Base-by-base conservation (phyloP, 2,888 invertebrate species). In the Troides helena region DNA sequence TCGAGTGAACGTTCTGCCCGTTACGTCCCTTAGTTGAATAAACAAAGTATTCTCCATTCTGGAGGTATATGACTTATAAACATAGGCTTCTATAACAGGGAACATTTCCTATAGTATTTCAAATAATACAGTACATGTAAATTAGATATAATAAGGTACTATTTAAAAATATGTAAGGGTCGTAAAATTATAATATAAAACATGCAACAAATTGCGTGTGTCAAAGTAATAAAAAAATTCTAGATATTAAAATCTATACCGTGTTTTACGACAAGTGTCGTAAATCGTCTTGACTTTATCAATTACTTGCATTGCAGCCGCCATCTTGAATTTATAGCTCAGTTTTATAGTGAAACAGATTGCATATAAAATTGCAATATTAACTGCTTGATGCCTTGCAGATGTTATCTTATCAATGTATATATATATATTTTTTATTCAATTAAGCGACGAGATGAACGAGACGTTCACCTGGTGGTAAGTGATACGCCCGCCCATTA, bases 261-360 rank as follows among this genome's bases (percentile, higher is more conserved):
- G n/a, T 61, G 25, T 65, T 69, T 69, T 69, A 69, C 65, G 69
- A 60, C 66, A 61, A 59, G 61, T 57, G 61, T 62, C 39, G 62
- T 46, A 57, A 65, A 58, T 58, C 17, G 36, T 39, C 53, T 43
- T 30, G 61, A 57, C 46, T 57, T 69, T 69, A 65, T 69, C 61
- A 65, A 69, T 65, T 61, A 69, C 43, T 23, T 56, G 50, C 59
- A 36, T 50, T 58, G 58, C 30, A 59, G 43, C 50, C 65, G 59
- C 65, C 60, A 46, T 46, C 4, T 50, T 50, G 30, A 23, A 50
- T 66, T 66, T 66, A 66, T 60, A 36, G 66, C 30, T 10, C 23
- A 25, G 46, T 10, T 66, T 66, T 60, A 66, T 50, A 58, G 39
- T 58, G 8, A 57, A 25, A 65, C 10, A 65, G 64, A 56, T 64